Evolutionary conservation across 1,140 invertebrate genomes (phyloP).

Genomic region (Oscheius sp.): DNA sequence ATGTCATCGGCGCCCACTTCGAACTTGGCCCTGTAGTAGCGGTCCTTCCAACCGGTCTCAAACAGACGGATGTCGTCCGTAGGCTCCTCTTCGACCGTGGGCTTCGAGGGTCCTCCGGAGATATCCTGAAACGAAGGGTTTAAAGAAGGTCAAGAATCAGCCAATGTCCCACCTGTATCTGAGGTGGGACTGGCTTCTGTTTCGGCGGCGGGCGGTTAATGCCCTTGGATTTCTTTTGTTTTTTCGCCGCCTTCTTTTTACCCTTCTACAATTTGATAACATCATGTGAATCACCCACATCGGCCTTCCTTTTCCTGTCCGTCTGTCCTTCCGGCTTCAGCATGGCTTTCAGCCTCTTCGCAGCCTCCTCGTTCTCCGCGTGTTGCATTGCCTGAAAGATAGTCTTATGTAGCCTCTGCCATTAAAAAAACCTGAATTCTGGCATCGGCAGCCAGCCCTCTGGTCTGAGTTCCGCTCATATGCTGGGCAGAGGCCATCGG

Average conservation of each 20-base stretch:
- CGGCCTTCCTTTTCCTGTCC: conserved; percentile 9
- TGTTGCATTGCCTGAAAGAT: conserved; percentile 34
- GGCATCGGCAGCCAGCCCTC: conserved; percentile 45
- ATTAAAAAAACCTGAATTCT: conserved; percentile 37
- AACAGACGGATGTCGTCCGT: conserved; percentile 91
- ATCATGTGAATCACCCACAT: too few species aligned
- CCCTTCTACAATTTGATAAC: not conserved
- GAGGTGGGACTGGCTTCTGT: not conserved
- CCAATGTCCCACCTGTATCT: not conserved
- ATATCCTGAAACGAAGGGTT: not conserved
- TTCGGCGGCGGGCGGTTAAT: not conserved
- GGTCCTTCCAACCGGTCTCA: conserved; percentile 96
- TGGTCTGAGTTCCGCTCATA: conserved; percentile 37
- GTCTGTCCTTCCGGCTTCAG: conserved; percentile 14
- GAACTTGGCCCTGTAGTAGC: conserved; percentile 94
- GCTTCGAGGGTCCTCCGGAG: conserved; percentile 42
- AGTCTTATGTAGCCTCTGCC: not conserved
- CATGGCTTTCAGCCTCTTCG: conserved; percentile 26
- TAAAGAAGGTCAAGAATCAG: not conserved
- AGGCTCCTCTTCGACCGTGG: conserved; percentile 74
- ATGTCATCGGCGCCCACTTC: conserved; percentile 77
- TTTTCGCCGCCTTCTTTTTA: not conserved
- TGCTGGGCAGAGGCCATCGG: conserved; percentile 14
- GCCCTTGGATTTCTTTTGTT: not conserved
- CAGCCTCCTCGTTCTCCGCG: conserved; percentile 31